Percentiles rank a stretch among this genome's conserved stretches.
phyloP scores from a whole-genome alignment of 2,888 invertebrate species.

The Dusona sp. region DNA sequence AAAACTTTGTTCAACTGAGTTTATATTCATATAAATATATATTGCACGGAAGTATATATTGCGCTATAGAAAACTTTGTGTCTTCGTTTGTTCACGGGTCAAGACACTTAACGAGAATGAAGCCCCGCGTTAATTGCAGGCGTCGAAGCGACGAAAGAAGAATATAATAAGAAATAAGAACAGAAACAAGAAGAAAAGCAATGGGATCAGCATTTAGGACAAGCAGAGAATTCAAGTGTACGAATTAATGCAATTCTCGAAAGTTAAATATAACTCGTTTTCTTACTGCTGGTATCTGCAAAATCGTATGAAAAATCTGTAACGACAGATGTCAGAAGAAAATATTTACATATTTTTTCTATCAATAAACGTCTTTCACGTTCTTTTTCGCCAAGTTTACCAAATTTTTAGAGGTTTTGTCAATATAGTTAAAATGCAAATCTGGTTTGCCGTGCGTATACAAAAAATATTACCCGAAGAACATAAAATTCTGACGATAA shows the following conservation, averaged over 20 bases:
- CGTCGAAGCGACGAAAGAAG: slow-evolving; percentile 21
- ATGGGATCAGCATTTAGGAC: neutral
- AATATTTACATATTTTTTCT: neutral
- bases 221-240: neutral
- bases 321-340: neutral
- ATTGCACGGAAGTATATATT: neutral
- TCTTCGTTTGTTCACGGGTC: slow-evolving; percentile 61
- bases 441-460: too few relatives aligned
- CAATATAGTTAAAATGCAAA: too few relatives aligned
- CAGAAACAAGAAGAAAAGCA: neutral
- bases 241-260: neutral
- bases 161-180: slow-evolving; percentile 31
- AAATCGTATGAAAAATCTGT: neutral
- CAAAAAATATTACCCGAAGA: too few relatives aligned
- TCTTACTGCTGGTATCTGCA: neutral
- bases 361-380: neutral
- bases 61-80: slow-evolving; percentile 41
- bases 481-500: too few relatives aligned
- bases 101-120: slow-evolving; percentile 63
- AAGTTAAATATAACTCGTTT: neutral
- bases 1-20: slow-evolving; percentile 50
- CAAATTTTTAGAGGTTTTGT: too few relatives aligned
- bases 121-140: slow-evolving; percentile 59
- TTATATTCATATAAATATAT: slow-evolving; percentile 11
- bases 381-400: neutral